Conservation (phyloP, 2,113 vertebrate genomes). For the Pelmatolapia mariae region DNA sequence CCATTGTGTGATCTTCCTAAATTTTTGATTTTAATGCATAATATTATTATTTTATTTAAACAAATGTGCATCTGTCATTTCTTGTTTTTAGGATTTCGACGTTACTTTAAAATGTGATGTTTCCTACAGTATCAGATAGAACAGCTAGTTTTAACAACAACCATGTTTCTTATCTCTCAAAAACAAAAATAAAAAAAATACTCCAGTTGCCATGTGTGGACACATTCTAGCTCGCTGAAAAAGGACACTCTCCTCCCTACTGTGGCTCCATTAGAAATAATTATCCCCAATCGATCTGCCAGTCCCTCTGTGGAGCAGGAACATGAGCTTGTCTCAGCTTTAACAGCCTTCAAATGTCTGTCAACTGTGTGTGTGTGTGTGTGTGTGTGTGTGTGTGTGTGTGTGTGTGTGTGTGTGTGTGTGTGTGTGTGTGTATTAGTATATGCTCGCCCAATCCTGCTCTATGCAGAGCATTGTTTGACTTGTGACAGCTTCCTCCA, state of each 20-base stretch:
- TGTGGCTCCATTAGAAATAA: conserved; percentile 56
- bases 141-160: not conserved
- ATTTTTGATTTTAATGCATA: not conserved
- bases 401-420: not conserved
- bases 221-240: not conserved
- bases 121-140: not conserved
- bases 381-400: not conserved
- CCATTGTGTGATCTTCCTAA: accelerated
- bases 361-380: not conserved
- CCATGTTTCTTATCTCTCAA: not conserved
- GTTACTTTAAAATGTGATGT: not conserved
- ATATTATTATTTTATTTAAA: not conserved
- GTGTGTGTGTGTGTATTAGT: not conserved
- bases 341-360: conserved; percentile 26
- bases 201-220: not conserved
- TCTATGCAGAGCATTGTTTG: not conserved
- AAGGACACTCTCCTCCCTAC: conserved; percentile 7
- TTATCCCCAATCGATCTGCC: conserved; percentile 49
- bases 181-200: not conserved
- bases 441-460: not conserved
- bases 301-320: not conserved
- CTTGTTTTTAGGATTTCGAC: not conserved
- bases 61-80: not conserved
- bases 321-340: conserved; percentile 14
- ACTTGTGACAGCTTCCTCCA: conserved; percentile 18